A percentile compares a stretch with the other conserved stretches of the same genome.
Evolutionary conservation across 2,888 invertebrate genomes (phyloP).

Genomic region (Microctonus aethiopoides): DNA sequence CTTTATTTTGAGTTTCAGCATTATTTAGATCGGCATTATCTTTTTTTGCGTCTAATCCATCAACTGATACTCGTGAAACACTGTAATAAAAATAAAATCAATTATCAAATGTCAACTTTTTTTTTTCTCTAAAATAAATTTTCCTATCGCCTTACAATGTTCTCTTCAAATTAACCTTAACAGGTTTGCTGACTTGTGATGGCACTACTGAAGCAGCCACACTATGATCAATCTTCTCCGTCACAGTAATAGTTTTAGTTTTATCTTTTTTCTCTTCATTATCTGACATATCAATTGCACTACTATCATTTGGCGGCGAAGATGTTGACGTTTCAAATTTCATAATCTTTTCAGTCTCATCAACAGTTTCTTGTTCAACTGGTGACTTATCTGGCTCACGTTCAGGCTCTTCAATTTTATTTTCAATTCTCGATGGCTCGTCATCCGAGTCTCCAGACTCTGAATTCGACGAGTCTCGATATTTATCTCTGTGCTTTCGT

Average conservation of each 20-base stretch:
- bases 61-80: conserved; percentile 51
- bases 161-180: conserved; percentile 64
- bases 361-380: not conserved
- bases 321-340: not conserved
- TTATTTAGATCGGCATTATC: conserved; percentile 49
- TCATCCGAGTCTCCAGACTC: conserved; percentile 62
- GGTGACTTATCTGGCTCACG: not conserved
- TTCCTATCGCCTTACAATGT: conserved; percentile 59
- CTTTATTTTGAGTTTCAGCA: conserved; percentile 56
- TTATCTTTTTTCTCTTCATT: conserved; percentile 44
- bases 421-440: conserved; percentile 44
- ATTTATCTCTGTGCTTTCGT: conserved; percentile 59
- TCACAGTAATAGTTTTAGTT: conserved; percentile 43
- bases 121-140: no score
- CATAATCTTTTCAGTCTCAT: not conserved
- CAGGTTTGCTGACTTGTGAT: conserved; percentile 52
- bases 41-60: conserved; percentile 49
- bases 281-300: conserved; percentile 38
- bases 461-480: conserved; percentile 61
- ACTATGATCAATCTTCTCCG: conserved; percentile 43
- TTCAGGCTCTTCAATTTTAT: not conserved
- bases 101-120: no score
- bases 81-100: conserved; percentile 41
- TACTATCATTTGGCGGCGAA: conserved; percentile 1
- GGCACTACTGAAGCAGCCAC: conserved; percentile 23